Base-by-base conservation (phyloP, 2,113 vertebrate genomes). In the Orientallactaga bullata region DNA sequence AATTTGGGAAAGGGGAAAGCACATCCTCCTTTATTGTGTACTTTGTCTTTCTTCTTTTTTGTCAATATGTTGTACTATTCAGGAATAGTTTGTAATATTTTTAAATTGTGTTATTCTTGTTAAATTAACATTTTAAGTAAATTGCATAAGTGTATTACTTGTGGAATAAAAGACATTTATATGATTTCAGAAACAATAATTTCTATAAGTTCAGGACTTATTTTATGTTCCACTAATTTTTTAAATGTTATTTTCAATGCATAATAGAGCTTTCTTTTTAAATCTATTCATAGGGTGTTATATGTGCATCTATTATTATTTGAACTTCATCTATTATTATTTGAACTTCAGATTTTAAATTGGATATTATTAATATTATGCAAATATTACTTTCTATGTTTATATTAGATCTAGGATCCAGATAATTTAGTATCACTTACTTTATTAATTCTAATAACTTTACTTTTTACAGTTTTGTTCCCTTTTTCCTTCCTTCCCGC, bases 121-220 rank as follows among this genome's bases (percentile, higher is more conserved):
- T 80, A 78, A 85, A 91, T 79, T 63, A 83, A 17, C 16, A 74
- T 83, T 89, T 35, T 65, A 58, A 83, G 79, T 82, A 71, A 85
- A 91, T 78, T 68, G 1, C 2, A 72, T 63, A 82, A 60, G 23
- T 1, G 17, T 16, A 13, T 77, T 91, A 79, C 18, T 71, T 72
- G 79, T 78, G 35, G 16, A 51, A 74, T 85, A 30, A 79, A n/a
- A 84, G 21, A 76, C 21, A 58, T 95, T 86, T 86, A 39, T 71
- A 24, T 72, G 13, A 68, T 32, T 60, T 0, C 2, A 80, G 37
- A 26, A 76, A 76, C 2, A 86, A 60, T 8, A 35, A 0, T 16
- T 79, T 95, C 24, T 30, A 23, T 86, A 82, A 79, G 15, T 23
- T 93, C 60, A 72, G 17, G 4, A 76, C 4, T 80, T 87, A 47